phyloP scores from a whole-genome alignment of 1,140 invertebrate genomes.

The Trichonephila inaurata region DNA sequence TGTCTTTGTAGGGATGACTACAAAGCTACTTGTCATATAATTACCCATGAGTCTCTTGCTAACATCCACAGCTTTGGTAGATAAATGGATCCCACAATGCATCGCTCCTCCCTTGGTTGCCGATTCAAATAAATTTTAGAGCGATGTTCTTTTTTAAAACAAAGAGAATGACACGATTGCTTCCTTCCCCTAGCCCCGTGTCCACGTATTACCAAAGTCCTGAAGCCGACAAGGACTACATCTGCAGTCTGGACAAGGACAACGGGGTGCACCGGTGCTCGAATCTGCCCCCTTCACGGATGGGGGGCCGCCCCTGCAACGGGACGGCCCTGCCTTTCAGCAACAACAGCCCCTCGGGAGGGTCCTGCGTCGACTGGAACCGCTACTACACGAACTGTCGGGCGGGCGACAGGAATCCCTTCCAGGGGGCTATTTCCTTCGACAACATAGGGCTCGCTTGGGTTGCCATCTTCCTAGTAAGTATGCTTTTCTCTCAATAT shows the following conservation, averaged over 20 bases:
- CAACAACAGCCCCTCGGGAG: slow-evolving; percentile 77
- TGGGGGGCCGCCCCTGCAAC: slow-evolving; percentile 86
- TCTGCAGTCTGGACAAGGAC: slow-evolving; percentile 95
- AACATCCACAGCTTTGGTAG: too few species aligned
- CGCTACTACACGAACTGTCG: slow-evolving; percentile 98
- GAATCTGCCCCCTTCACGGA: slow-evolving; percentile 90
- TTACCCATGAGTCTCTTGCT: too few species aligned
- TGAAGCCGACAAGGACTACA: slow-evolving; percentile 95
- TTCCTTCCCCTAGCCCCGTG: slow-evolving; percentile 78
- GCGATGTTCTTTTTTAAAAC: too few species aligned
- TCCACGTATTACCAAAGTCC: slow-evolving; percentile 82
- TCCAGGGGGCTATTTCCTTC: slow-evolving; percentile 99
- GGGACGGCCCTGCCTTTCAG: slow-evolving; percentile 79
- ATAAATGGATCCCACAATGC: too few species aligned
- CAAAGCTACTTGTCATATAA: too few species aligned
- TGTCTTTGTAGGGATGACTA: too few species aligned
- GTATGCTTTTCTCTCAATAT: slow-evolving; percentile 78
- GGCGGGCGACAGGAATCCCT: slow-evolving; percentile 96
- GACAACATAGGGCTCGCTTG: slow-evolving; percentile 99
- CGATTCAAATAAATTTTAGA: too few species aligned
- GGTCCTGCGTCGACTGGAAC: slow-evolving; percentile 97
- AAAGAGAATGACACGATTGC: too few species aligned
- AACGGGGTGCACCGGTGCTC: slow-evolving; percentile 96
- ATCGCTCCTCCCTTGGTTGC: too few species aligned
- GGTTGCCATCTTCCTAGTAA: slow-evolving; percentile 99